Evolutionary conservation across 1,140 invertebrate species (phyloP).

Genomic region (Drosophila melanica): DNA sequence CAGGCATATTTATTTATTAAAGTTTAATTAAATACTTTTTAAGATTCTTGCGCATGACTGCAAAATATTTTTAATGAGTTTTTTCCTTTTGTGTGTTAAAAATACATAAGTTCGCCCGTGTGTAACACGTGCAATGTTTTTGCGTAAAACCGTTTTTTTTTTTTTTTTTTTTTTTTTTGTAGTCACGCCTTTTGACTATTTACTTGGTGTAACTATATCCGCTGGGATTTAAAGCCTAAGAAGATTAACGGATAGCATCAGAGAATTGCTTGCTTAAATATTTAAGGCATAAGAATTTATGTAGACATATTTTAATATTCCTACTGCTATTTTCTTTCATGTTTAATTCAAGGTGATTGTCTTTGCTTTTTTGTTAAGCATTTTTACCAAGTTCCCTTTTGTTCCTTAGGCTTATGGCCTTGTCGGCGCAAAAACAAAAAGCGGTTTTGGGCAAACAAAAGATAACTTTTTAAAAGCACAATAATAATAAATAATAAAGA

Average conservation of each 20-base stretch:
- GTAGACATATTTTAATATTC: neutral
- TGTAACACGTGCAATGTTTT: constrained; percentile 40
- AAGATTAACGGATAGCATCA: neutral
- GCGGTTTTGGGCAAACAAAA: constrained; percentile 13
- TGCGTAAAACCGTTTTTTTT: constrained; percentile 59
- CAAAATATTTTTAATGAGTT: constrained; percentile 80
- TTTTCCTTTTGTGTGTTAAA: constrained; percentile 63
- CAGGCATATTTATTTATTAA: constrained; percentile 66
- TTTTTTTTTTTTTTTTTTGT: too few species aligned
- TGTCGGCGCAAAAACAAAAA: constrained; percentile 27
- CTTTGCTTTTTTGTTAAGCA: neutral
- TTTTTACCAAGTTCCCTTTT: constrained; percentile 9
- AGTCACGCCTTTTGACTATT: neutral
- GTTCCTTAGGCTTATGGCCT: constrained; percentile 4
- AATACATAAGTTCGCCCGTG: constrained; percentile 20
- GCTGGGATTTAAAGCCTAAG: neutral
- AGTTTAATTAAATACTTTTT: constrained; percentile 81
- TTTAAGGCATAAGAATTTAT: constrained; percentile 6
- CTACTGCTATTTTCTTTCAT: neutral
- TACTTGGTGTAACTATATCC: neutral
- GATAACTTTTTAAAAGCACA: constrained; percentile 52
- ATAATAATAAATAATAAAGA: constrained; percentile 66
- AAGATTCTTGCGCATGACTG: constrained; percentile 70
- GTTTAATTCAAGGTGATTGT: constrained; percentile 35
- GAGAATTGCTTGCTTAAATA: constrained; percentile 10